Evolutionary conservation across 2,888 invertebrate genomes (phyloP), one percentile per base, ranked within the genome.

Genomic region (Bedellia somnulentella): DNA sequence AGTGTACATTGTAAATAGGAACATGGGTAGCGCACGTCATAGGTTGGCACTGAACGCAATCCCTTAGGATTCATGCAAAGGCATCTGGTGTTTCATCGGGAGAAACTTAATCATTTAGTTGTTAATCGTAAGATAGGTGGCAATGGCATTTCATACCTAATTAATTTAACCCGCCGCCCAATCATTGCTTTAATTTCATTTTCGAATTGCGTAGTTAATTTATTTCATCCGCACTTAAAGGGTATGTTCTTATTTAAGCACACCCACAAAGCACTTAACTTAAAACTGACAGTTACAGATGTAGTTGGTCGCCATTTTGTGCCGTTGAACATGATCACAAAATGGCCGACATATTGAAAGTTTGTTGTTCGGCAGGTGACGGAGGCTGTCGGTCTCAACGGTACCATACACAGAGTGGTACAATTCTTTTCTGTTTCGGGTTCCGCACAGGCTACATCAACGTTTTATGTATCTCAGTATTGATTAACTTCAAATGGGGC

Each of bases 391-490:
- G 76, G 78, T 64, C 78, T 73, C 64, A 77, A 79, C 78, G 78
- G 79, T 64, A 79, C 78, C 66, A 77, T 80, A 57, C 77, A 79
- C 73, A 75, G 80, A 70, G 71, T 80, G 77, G 79, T 79, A 58
- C 80, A 80, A 51, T 80, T 79, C 77, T 80, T 80, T 79, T 80
- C 80, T 54, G 71, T 80, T 58, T 70, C 73, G 59, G 80, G 80
- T 68, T 76, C 78, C 51, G 63, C 79, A 55, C 76, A 79, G 63
- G 79, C 79, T 73, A 77, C 77, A 39, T 80, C 80, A 55, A 80
- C 80, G 62, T 80, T 80, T 80, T 80, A 80, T 68, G 80, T 80
- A 57, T 79, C 79, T 55, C 77, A 79, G 58, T 79, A 76, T 62
- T 79, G 71, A 76, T 52, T 53, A 44, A 50, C 51, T 49, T 50